Base-by-base conservation (phyloP, 2,888 invertebrate genomes). In the Colletes collaris region DNA sequence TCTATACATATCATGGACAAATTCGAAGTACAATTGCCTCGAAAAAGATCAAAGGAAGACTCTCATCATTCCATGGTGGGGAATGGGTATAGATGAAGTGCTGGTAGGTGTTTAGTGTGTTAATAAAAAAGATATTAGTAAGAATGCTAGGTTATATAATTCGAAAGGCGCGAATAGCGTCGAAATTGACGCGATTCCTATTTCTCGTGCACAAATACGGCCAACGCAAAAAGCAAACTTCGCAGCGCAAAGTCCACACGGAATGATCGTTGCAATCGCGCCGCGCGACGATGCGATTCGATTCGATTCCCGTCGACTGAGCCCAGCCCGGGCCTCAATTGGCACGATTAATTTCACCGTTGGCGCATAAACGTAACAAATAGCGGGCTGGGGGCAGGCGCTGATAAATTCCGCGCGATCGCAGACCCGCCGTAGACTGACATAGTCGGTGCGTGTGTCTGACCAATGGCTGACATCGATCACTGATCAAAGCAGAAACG, bases 391-490 rank as follows among this genome's bases (percentile, higher is more conserved):
- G 10, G 10, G 40, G 27, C 37, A 16, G 11, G 16, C 3, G 75
- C 7, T 52, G 62, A 71, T 66, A 63, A 76, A 70, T 66, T 50
- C 40, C 40, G n/a, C 49, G n/a, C 40, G 63, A 52, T 58, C 44
- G 5, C 56, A 37, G n/a, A 55, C 55, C 62, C 11, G 27, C 13
- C 52, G 27, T n/a, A 16, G 27, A 58, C 58, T 50, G 58, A 62
- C 60, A 50, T 63, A 37, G 49, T 16, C 8, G 56, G 35, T 52
- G 37, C 37, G 11, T 60, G 44, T 35, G 68, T 7, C 70, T 35
- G 72, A 73, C 55, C 70, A 76, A 73, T 70, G 8, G 71, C 27
- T 4, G 74, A 56, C 62, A 80, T 77, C 80, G 80, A 80, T 80
- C 80, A 82, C 76, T 64, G 66, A 27, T 7, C 66, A 11, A 11